Evolutionary conservation across 2,888 invertebrate species (phyloP), one percentile per base, ranked within the genome.

Genomic region (Cacoxenus indagator): DNA sequence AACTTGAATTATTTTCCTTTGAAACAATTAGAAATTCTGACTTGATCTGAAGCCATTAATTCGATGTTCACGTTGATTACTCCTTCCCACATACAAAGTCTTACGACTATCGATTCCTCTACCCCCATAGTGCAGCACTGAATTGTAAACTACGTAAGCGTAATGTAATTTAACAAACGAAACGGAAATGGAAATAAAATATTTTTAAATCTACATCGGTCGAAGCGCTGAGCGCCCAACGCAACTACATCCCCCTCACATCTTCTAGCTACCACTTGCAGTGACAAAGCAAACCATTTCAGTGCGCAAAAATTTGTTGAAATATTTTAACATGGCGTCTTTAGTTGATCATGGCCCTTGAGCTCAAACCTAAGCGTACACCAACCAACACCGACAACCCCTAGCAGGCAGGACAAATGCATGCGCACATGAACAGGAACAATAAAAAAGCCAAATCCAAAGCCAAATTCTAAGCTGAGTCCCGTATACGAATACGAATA

Each of bases 281-380:
- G 3, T 19, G 17, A 51, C 4, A 22, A 29, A 11, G 14, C 14
- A 22, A 45, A 24, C 14, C 45, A 48, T 48, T 64, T 64, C 27
- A 46, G 29, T 29, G 48, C 22, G 64, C 64, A 64, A 27, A 51
- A 51, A 64, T 64, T 24, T 64, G 46, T 26, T 9, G 26, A 55
- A 43, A 64, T 65, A 73, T 70, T 76, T 71, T 75, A 82, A 77
- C 57, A 82, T 81, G 83, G 79, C 78, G 78, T 78, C 78, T 75
- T 73, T 67, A 61, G 71, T 72, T 72, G 70, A 68, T 73, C 73
- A 74, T 74, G 79, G 77, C 74, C 79, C 78, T 68, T 78, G 51
- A 14, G 45, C 4, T 11, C 4, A 55, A 14, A 26, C 31, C 29
- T 29, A n/a, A 29, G 29, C 17, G 24, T 14, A 59, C 31, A 27